These are phyloP conservation scores for Halichoeres trimaculatus DNA, from an alignment of 2,113 vertebrate genomes.

Conservation along the genomic window DNA sequence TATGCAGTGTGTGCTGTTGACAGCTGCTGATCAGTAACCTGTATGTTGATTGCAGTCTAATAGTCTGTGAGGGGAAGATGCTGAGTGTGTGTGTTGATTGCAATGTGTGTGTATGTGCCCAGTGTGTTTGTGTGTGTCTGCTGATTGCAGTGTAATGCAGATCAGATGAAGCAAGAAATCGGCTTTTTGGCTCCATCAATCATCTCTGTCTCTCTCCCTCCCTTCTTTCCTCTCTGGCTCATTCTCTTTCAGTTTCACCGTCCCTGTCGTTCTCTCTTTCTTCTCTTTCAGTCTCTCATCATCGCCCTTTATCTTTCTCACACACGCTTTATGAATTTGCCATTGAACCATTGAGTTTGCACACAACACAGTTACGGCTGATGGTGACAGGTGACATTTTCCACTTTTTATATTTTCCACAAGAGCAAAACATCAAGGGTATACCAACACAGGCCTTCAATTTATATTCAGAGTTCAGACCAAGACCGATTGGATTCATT, in stretches of 20 bases:
- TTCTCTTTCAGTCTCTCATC: conserved; percentile 35
- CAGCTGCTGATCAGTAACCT: conserved; percentile 67
- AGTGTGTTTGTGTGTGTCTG: conserved; percentile 37
- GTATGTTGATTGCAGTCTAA: conserved; percentile 55
- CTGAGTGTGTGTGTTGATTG: conserved; percentile 48
- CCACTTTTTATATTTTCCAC: conserved; percentile 32
- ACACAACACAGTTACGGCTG: conserved; percentile 44
- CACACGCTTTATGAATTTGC: conserved; percentile 44
- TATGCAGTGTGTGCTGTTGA: conserved; percentile 46
- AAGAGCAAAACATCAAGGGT: conserved; percentile 12
- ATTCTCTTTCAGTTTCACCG: conserved; percentile 27
- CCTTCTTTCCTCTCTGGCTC: conserved; percentile 40
- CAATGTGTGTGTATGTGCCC: conserved; percentile 36
- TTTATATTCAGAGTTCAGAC: conserved; percentile 31
- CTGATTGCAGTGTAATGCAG: conserved; percentile 79
- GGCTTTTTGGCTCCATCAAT: conserved; percentile 81
- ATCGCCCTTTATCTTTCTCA: conserved; percentile 60
- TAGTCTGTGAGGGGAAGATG: conserved; percentile 31
- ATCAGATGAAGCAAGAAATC: conserved; percentile 83
- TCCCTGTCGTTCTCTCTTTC: conserved; percentile 22
- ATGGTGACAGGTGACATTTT: conserved; percentile 63
- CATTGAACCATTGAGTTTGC: conserved; percentile 47
- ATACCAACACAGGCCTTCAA: neutral
- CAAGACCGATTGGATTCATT: conserved; percentile 29
- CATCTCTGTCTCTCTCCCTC: conserved; percentile 54